Percentiles rank a stretch among this genome's conserved stretches.
Evolutionary conservation across 2,113 vertebrate species (phyloP).

Genomic region (Catharus bicknelli): DNA sequence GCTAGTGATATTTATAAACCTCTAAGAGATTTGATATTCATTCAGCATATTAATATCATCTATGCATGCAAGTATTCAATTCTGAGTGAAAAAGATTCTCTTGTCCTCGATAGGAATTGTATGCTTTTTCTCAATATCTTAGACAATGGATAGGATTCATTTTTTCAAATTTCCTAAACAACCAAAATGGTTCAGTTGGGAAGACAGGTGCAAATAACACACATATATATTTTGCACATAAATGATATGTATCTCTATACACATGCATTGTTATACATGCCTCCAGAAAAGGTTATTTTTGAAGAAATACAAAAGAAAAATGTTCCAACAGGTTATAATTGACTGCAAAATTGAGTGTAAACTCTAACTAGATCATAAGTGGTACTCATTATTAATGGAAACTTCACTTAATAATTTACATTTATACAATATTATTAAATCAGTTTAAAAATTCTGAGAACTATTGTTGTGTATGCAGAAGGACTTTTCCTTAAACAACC

Average conservation of each 20-base stretch:
- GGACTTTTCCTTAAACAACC: background rate
- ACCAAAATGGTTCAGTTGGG: background rate
- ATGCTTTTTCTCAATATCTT: background rate
- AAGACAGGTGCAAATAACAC: background rate
- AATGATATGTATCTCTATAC: background rate
- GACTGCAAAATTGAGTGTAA: background rate
- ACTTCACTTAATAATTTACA: background rate
- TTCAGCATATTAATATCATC: background rate
- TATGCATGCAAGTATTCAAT: background rate
- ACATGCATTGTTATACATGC: background rate
- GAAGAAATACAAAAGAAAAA: background rate
- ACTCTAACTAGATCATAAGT: background rate
- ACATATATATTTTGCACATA: background rate
- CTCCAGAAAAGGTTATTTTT: background rate
- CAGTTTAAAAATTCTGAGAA: background rate
- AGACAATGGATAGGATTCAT: fast-evolving
- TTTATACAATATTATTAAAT: background rate
- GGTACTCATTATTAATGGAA: background rate
- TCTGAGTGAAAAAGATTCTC: background rate
- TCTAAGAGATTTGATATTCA: background rate
- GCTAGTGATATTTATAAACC: background rate
- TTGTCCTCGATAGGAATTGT: background rate
- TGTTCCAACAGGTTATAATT: background rate
- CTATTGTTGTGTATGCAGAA: background rate
- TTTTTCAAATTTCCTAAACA: background rate